Evolutionary conservation across 1,140 invertebrate species (phyloP), one percentile per base, ranked within the genome.

Genomic region (Mesaphorura yosii): DNA sequence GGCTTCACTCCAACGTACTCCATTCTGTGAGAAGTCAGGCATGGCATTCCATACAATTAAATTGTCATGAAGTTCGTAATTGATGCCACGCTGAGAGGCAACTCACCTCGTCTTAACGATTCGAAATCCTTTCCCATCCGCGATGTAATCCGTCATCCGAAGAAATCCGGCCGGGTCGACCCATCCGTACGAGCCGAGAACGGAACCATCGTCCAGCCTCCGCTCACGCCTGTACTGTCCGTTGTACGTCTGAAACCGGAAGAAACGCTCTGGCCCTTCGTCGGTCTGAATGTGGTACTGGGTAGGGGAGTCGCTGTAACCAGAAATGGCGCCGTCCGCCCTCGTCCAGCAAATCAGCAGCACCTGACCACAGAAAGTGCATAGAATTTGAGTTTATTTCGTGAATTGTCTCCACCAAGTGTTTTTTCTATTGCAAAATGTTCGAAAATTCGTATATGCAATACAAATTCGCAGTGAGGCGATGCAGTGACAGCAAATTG

Each of bases 261-360:
- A 67, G 46, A 60, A 66, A 20, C 86, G 73, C 64, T 88, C 86
- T 0, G 57, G 44, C 15, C 57, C 86, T 69, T 88, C 86, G 66
- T 90, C 87, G n/a, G 85, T 89, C 70, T 89, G 87, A 62, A 89
- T 86, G 70, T 90, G 86, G 68, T 88, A 89, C 69, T 88, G 86
- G 0, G 75, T 75, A 7, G 76, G 75, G 55, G 72, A 68, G 19
- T 73, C 69, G 48, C 74, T 76, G 75, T 76, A 80, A 39, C 74
- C 75, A 23, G 61, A 63, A 38, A 63, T 31, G 25, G 60, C 55
- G 41, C 53, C 48, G 10, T 47, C 37, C 2, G 26, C 48, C 27
- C 22, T 2, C 26, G 15, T 26, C 49, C 31, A 34, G n/a, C n/a
- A n/a, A n/a, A n/a, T n/a, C n/a, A n/a, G n/a, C n/a, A n/a, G n/a